These are phyloP conservation scores for Periophthalmus magnuspinnatus DNA, from an alignment of 2,797 vertebrate species.

Conservation along the genomic window DNA sequence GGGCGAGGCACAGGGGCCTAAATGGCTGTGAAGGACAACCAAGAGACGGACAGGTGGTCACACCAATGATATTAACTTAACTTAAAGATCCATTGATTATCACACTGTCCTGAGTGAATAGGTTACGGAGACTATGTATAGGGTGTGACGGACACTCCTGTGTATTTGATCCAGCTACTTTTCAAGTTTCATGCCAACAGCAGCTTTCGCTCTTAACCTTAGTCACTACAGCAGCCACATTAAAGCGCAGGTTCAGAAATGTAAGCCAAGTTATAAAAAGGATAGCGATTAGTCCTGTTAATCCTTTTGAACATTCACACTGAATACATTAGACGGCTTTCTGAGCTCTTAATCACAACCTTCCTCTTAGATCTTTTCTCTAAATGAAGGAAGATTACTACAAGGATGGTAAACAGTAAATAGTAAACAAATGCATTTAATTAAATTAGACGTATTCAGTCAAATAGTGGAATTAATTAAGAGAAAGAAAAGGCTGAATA, in stretches of 20 bases:
- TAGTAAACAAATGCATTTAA: background rate
- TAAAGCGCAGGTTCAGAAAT: background rate
- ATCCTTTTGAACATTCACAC: slow-evolving; percentile 16
- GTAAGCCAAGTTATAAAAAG: slow-evolving; percentile 15
- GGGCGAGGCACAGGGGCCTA: too few species aligned
- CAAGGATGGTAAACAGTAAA: background rate
- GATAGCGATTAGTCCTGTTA: slow-evolving; percentile 15
- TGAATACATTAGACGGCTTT: slow-evolving; percentile 1
- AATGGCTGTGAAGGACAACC: too few species aligned
- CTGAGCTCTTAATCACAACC: slow-evolving; percentile 5
- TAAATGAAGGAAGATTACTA: slow-evolving; percentile 2
- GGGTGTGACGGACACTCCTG: too few species aligned
- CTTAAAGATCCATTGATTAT: background rate
- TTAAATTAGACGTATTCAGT: background rate
- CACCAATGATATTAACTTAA: background rate
- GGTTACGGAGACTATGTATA: background rate
- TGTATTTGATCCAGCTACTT: background rate
- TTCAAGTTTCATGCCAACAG: background rate
- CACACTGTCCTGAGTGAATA: background rate
- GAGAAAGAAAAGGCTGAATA: background rate
- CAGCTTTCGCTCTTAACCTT: slow-evolving; percentile 12
- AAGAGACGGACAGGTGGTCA: too few species aligned
- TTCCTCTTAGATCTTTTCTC: background rate
- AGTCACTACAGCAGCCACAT: background rate
- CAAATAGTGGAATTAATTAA: too few species aligned